Evolutionary conservation across 1,140 invertebrate genomes (phyloP), one percentile per base, ranked within the genome.

Genomic region (Radopholus similis): DNA sequence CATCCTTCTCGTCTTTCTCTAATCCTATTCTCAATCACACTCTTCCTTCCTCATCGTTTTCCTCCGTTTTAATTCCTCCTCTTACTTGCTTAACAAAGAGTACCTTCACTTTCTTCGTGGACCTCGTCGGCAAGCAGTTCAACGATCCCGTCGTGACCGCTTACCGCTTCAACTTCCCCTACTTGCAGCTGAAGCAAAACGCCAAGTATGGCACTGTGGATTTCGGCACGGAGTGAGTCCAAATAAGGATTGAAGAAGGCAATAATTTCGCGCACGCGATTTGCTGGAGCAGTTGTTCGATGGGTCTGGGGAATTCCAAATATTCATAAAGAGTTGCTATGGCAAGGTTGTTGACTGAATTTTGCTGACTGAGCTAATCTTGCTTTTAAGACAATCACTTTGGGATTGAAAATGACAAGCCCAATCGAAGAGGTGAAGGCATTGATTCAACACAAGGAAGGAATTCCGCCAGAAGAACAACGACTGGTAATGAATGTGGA

Each of bases 351-450:
- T 83, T 30, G 80, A 83, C 38, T 84, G 89, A 83, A 89, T 98
- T 26, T 91, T 98, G 70, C 84, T 98, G 34, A 92, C 97, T 71
- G 95, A n/a, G n/a, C n/a, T n/a, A n/a, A n/a, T n/a, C n/a, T n/a
- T n/a, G n/a, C n/a, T 66, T 65, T 11, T n/a, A n/a, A n/a, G n/a
- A n/a, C n/a, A n/a, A n/a, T n/a, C n/a, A n/a, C n/a, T n/a, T n/a
- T n/a, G n/a, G n/a, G n/a, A n/a, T n/a, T n/a, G n/a, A n/a, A n/a
- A n/a, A n/a, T n/a, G n/a, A n/a, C n/a, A n/a, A n/a, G n/a, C n/a
- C n/a, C n/a, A n/a, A n/a, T n/a, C n/a, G n/a, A n/a, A n/a, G n/a
- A 71, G 95, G 95, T 30, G 95, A 91, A 21, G 91, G 90, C 30
- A 95, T 94, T 9, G 86, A 95, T 56, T 89, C 94, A 66, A 95